Base-by-base conservation (phyloP, 2,113 vertebrate species). In the Amphiprion percula region DNA sequence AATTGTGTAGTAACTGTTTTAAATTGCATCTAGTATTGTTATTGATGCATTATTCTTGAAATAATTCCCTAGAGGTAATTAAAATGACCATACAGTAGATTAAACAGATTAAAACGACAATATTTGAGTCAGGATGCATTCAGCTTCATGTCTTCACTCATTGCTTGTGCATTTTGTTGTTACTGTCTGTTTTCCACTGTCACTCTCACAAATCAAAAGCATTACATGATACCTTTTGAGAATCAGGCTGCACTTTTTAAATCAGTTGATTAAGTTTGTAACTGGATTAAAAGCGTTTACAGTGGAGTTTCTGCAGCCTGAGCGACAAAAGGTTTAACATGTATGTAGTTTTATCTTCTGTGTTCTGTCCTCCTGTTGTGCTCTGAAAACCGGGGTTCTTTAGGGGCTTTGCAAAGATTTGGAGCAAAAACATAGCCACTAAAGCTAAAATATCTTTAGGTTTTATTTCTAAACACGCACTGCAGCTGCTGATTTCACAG, bases 351-450 rank as follows among this genome's bases (percentile, higher is more conserved):
- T 26, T 26, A 26, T 26, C 26, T 26, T 26, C 26, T 26, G 26
- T 26, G 26, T 26, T 78, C 16, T 73, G 23, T 76, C 14, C 8
- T 71, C 11, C 17, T 15, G 14, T 73, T 59, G 46, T 55, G n/a
- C 49, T 64, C 23, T 72, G 64, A 55, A 71, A 33, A 41, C 24
- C 0, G 56, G 70, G 21, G 17, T 30, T 73, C 61, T 86, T 84
- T 66, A 65, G 26, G 73, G 70, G 70, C 2, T 81, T 17, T 83
- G 52, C 2, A 37, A 17, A 9, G 41, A 52, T 78, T 52, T 49
- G 24, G 50, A 61, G 72, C 26, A 7, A 5, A 49, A 49, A 6
- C 0, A 15, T 46, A 53, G n/a, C 14, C 30, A 37, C 23, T 11
- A 10, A 68, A 15, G 14, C 11, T 44, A 15, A 65, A 47, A 17